Evolutionary conservation across 1,140 invertebrate genomes (phyloP), one percentile per base, ranked within the genome.

Genomic region (Lineus longissimus): DNA sequence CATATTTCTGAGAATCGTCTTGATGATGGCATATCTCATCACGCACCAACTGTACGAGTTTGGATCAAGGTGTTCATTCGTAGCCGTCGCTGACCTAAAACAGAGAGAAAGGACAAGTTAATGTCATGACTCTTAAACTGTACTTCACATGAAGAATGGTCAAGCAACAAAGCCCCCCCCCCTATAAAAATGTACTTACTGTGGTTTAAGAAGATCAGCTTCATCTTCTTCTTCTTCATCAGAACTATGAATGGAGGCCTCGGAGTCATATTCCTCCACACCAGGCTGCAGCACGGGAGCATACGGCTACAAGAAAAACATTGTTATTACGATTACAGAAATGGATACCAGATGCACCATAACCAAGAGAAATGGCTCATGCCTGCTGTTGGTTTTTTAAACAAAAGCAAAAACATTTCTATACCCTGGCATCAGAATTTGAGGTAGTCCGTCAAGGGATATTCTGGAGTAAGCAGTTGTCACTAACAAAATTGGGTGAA

Each of bases 21-120:
- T 89, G 36, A 97, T 86, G 62, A 93, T 87, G 36, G 94, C 91
- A 72, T 94, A 86, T 68, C 95, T 87, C 80, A 99, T 89, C 45
- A 99, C 87, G 71, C 88, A 88, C 97, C 97, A 99, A 61, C 92
- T 92, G 78, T 95, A 97, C 17, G 92, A 94, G 70, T 90, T 89
- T 2, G 94, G 91, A 84, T 97, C 92, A 31, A 88, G 88, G 78
- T 97, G 94, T 79, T 97, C 93, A 23, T 71, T 70, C 1, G 68
- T 66, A 31, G 63, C 67, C 15, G 84, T 89, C 77, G 22, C 23
- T 36, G 55, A 31, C 30, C 43, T 55, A 57, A 47, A 59, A 59
- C 22, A 69, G 33, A n/a, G 54, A 63, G 30, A 63, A n/a, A n/a
- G n/a, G n/a, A n/a, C n/a, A n/a, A n/a, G n/a, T n/a, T n/a, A n/a